A percentile compares a stretch with the other conserved stretches of the same genome.
Conservation (phyloP, 2,797 vertebrate genomes). For the Coregonus sp. region DNA sequence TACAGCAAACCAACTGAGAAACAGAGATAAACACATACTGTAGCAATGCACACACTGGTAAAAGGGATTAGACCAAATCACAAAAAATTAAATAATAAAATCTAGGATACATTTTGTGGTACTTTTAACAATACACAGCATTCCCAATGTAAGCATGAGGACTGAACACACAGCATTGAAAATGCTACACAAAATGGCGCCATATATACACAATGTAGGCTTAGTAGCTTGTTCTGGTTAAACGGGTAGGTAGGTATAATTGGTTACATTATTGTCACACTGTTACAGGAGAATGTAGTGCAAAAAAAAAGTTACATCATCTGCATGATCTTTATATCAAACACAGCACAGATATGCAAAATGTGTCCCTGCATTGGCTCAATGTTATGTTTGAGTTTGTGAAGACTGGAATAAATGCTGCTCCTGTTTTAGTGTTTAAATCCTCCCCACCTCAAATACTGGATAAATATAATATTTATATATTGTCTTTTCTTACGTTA, state of each 20-base stretch:
- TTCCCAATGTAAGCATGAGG: slow-evolving; percentile 72
- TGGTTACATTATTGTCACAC: slow-evolving; percentile 68
- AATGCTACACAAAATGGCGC: slow-evolving; percentile 78
- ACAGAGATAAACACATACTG: slow-evolving; percentile 63
- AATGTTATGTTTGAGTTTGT: slow-evolving; percentile 64
- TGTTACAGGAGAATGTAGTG: slow-evolving; percentile 60
- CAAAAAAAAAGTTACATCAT: slow-evolving; percentile 51
- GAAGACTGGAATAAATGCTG: slow-evolving; percentile 72
- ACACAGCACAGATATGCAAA: slow-evolving; percentile 72
- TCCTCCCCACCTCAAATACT: slow-evolving; percentile 67
- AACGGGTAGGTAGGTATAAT: slow-evolving; percentile 64
- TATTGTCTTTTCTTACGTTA: slow-evolving; percentile 70
- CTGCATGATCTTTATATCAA: slow-evolving; percentile 66
- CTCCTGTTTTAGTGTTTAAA: slow-evolving; percentile 61
- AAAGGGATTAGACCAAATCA: slow-evolving; percentile 66
- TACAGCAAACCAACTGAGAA: slow-evolving; percentile 68
- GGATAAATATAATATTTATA: slow-evolving; percentile 71
- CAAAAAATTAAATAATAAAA: slow-evolving; percentile 48
- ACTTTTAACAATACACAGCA: slow-evolving; percentile 71
- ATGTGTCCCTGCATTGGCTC: slow-evolving; percentile 74
- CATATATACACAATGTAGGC: slow-evolving; percentile 75
- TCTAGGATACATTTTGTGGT: slow-evolving; percentile 63
- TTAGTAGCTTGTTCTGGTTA: slow-evolving; percentile 67
- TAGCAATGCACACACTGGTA: slow-evolving; percentile 30
- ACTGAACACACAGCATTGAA: slow-evolving; percentile 71